Evolutionary conservation across 1,140 invertebrate genomes (phyloP), one percentile per base, ranked within the genome.

Genomic region (Carposina sasakii): DNA sequence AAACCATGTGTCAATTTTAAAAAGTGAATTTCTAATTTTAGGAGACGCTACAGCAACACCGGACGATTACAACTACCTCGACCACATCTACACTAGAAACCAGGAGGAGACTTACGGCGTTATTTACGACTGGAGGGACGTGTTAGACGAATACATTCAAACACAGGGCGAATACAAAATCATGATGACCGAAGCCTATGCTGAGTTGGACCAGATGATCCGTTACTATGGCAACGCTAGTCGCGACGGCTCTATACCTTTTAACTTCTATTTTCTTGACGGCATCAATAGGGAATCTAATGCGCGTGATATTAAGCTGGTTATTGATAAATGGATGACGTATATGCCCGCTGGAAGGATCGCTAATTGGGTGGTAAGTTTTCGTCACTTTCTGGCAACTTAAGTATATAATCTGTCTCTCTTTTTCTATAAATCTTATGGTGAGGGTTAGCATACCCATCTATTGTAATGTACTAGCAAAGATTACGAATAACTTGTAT

Each of bases 81-180:
- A 77, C 13, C 91, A 93, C 51, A 89, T 87, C 24, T 89, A 90
- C 50, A 92, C 90, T 2, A 87, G 85, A 57, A 86, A 92, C 54
- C 84, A 76, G 54, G 63, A 87, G 0, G 87, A 90, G 63, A 88
- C 87, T 0, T 87, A 88, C 52, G 85, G 90, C 26, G 85, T 92
- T 64, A 66, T 94, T 1, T 75, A 88, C 26, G 78, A 89, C 46
- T 93, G 89, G 86, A 84, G 91, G 52, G 61, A 86, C 0, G 65
- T 91, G 0, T 60, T 93, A 9, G 90, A 93, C 43, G 74, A 89
- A 1, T 91, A 85, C 0, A 52, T 71, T 8, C 39, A 55, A n/a
- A 68, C 77, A 28, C 24, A 28, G 24, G 24, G 24, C 24, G 24
- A 28, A 28, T 28, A 28, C 12, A 28, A 28, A 28, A 6, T 28